Percentiles rank a stretch among this genome's conserved stretches.
These are phyloP conservation scores for Scrobipalpa atriplicella DNA, from an alignment of 2,888 invertebrate genomes.

Conservation along the genomic window DNA sequence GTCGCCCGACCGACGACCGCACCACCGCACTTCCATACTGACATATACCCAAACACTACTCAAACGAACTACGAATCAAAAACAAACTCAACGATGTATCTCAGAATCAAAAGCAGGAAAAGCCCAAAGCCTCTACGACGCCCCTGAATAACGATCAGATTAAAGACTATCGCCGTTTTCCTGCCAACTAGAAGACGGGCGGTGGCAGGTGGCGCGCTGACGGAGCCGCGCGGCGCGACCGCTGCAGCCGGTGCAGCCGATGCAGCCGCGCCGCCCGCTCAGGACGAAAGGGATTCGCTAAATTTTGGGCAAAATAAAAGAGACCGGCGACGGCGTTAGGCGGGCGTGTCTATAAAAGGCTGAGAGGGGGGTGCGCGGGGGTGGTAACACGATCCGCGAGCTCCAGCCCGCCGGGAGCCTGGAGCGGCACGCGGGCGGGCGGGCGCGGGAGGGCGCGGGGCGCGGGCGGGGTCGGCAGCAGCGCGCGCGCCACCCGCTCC, in stretches of 20 bases:
- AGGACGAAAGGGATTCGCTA: slow-evolving; percentile 62
- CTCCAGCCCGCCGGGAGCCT: slow-evolving; percentile 80
- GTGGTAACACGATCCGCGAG: slow-evolving; percentile 82
- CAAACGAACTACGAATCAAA: background rate
- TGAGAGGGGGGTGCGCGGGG: slow-evolving; percentile 81
- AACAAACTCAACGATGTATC: background rate
- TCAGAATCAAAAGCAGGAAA: slow-evolving; percentile 11
- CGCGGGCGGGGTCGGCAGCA: slow-evolving; percentile 45
- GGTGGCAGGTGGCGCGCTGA: slow-evolving; percentile 21
- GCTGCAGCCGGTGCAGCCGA: slow-evolving; percentile 33
- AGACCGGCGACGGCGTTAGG: slow-evolving; percentile 67
- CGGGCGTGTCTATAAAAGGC: slow-evolving; percentile 83
- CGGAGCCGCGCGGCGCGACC: slow-evolving; percentile 32
- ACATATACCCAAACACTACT: background rate
- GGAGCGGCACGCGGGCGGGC: slow-evolving; percentile 55
- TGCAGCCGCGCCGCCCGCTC: slow-evolving; percentile 37
- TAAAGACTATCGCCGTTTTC: slow-evolving; percentile 22
- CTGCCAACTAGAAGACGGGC: slow-evolving; percentile 28
- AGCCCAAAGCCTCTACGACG: background rate
- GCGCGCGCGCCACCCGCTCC: slow-evolving; percentile 71
- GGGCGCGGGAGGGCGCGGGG: slow-evolving; percentile 36
- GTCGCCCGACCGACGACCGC: no score
- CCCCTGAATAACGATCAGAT: slow-evolving; percentile 23
- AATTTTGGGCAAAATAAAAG: slow-evolving; percentile 80
- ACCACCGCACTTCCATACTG: background rate